phyloP scores from a whole-genome alignment of 1,140 invertebrate species.

The Acyrthosiphon pisum region DNA sequence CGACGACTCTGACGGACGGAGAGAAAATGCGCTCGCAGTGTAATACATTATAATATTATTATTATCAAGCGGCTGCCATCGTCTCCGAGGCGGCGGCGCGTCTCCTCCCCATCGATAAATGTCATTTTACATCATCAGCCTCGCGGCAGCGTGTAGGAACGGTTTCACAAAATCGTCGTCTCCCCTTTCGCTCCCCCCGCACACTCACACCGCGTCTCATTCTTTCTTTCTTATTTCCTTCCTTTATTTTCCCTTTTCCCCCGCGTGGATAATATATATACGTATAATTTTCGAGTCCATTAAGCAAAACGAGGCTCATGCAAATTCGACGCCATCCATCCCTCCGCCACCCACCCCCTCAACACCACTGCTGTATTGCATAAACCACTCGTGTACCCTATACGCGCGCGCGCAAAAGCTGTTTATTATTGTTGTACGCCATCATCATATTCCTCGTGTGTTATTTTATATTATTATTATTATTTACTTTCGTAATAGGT shows the following conservation, averaged over 20 bases:
- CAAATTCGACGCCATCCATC: conserved; percentile 49
- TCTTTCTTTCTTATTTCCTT: neutral
- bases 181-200: neutral
- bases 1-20: neutral
- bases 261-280: neutral
- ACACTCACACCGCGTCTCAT: neutral
- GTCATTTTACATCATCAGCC: conserved; percentile 42
- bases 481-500: neutral
- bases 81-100: neutral
- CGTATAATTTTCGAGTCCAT: conserved; percentile 56
- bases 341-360: neutral
- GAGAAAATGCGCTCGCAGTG: neutral
- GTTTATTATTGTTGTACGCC: conserved; percentile 8
- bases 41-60: conserved; percentile 44
- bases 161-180: conserved; percentile 38
- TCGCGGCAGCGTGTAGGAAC: neutral
- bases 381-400: neutral
- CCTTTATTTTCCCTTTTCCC: neutral
- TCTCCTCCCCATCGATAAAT: conserved; percentile 43
- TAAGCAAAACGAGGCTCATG: conserved; percentile 55
- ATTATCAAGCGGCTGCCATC: neutral
- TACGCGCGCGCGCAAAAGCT: neutral
- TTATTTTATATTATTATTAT: neutral
- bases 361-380: neutral
- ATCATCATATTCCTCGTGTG: neutral